Evolutionary conservation across 2,888 invertebrate species (phyloP).

Genomic region (Tortricodes alternella): DNA sequence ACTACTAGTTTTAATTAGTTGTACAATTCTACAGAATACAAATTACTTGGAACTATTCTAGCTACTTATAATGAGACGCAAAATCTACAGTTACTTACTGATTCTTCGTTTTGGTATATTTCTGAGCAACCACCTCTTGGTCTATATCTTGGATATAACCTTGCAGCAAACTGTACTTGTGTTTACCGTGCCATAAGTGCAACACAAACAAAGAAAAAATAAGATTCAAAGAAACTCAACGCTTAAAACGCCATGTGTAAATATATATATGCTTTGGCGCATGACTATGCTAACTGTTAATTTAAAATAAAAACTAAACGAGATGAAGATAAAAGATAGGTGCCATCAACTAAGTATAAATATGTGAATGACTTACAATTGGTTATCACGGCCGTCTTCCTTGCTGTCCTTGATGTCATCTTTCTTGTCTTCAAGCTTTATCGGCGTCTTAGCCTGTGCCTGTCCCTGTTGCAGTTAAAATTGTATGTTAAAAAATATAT

Average conservation of each 20-base stretch:
- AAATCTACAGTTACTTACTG: conserved; percentile 10
- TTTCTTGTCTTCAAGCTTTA: conserved; percentile 63
- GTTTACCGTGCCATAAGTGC: conserved; percentile 31
- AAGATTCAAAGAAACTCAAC: not conserved
- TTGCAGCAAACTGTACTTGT: conserved; percentile 35
- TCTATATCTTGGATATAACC: conserved; percentile 40
- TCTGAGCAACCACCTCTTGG: conserved; percentile 32
- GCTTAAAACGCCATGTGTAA: not conserved
- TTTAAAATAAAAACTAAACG: conserved; percentile 4
- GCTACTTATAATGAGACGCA: too few relatives aligned
- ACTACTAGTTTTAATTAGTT: too few relatives aligned
- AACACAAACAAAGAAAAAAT: conserved; percentile 26
- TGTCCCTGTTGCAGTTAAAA: conserved; percentile 28
- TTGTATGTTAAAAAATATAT: not conserved
- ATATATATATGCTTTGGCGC: not conserved
- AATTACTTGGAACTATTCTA: not conserved
- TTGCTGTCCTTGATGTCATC: conserved; percentile 82
- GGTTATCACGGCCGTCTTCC: conserved; percentile 91
- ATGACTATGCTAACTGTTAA: not conserved
- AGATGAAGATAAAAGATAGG: not conserved
- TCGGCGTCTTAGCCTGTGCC: conserved; percentile 48
- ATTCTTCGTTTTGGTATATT: conserved; percentile 25
- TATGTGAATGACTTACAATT: conserved; percentile 83
- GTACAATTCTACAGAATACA: not conserved
- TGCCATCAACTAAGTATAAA: not conserved